Conservation (phyloP, 2,113 vertebrate genomes). For the Macquaria australasica region DNA sequence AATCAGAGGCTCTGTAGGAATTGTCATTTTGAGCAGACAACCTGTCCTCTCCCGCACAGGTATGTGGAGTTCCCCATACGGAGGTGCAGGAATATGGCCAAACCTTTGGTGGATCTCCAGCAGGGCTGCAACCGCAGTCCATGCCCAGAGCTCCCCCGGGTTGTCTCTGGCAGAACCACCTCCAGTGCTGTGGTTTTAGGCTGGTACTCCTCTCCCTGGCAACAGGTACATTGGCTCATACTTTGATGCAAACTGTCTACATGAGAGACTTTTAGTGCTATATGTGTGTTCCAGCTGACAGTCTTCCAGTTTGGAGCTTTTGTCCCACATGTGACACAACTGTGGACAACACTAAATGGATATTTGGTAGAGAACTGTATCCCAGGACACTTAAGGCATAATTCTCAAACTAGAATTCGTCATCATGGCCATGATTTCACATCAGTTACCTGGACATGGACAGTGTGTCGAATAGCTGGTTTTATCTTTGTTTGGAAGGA, state of each 20-base stretch:
- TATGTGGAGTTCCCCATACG: conserved; percentile 87
- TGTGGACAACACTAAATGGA: background rate
- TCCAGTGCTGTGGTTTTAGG: conserved; percentile 77
- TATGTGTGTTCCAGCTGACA: conserved; percentile 12
- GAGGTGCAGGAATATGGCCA: conserved; percentile 92
- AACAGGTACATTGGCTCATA: conserved; percentile 85
- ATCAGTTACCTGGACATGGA: background rate
- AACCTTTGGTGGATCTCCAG: conserved; percentile 87
- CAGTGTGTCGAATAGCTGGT: background rate
- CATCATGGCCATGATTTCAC: background rate
- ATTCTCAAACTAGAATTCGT: background rate
- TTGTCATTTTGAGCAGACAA: background rate
- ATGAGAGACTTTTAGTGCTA: background rate
- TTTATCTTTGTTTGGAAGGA: background rate
- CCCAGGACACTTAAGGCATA: background rate
- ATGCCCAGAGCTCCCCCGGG: conserved; percentile 79
- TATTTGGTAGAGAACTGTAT: conserved; percentile 3
- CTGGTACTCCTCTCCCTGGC: conserved; percentile 96
- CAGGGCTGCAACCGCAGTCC: conserved; percentile 87
- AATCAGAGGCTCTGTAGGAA: background rate
- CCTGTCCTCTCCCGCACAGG: conserved; percentile 43
- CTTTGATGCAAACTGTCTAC: conserved; percentile 12
- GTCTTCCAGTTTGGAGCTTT: background rate
- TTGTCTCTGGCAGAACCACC: conserved; percentile 51
- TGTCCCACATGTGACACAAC: background rate